These are phyloP conservation scores for Bombus superbus DNA, from an alignment of 1,140 invertebrate species.

Conservation along the genomic window DNA sequence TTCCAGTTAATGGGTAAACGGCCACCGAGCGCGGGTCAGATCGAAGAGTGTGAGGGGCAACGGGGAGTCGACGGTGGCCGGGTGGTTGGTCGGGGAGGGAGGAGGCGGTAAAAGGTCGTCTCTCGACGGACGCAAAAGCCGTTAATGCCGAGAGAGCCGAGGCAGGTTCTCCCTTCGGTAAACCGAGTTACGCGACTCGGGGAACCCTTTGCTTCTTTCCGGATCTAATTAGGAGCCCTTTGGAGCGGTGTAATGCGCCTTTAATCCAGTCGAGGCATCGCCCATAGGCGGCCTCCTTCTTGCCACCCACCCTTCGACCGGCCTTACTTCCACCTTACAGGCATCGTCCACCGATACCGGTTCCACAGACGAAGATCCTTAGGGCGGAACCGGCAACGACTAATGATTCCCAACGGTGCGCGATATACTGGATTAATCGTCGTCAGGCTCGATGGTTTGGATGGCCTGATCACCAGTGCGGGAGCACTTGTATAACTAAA, in stretches of 20 bases:
- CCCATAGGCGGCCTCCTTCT: conserved; percentile 50
- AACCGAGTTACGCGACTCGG: conserved; percentile 80
- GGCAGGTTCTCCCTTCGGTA: conserved; percentile 74
- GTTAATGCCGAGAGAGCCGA: conserved; percentile 74
- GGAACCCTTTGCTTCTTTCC: conserved; percentile 82
- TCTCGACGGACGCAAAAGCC: conserved; percentile 79
- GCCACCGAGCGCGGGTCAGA: conserved; percentile 36
- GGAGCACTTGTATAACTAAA: conserved; percentile 51
- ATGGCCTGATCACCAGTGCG: conserved; percentile 59
- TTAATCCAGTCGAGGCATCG: conserved; percentile 77
- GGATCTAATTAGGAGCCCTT: conserved; percentile 81
- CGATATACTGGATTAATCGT: conserved; percentile 77
- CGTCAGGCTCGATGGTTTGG: conserved; percentile 71
- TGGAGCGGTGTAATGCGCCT: conserved; percentile 79
- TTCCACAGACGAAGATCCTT: conserved; percentile 51
- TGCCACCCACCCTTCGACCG: neutral
- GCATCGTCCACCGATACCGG: conserved; percentile 70
- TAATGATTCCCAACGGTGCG: conserved; percentile 79
- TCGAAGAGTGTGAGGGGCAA: conserved; percentile 20
- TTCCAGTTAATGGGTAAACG: conserved; percentile 25
- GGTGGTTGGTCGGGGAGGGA: conserved; percentile 12
- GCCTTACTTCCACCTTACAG: conserved; percentile 59
- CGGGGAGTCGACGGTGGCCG: conserved; percentile 1
- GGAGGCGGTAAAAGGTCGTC: conserved; percentile 75
- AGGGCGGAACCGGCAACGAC: conserved; percentile 63